These are phyloP conservation scores for Charadrius vociferus DNA, from an alignment of 2,113 vertebrate genomes.

Conservation along the genomic window DNA sequence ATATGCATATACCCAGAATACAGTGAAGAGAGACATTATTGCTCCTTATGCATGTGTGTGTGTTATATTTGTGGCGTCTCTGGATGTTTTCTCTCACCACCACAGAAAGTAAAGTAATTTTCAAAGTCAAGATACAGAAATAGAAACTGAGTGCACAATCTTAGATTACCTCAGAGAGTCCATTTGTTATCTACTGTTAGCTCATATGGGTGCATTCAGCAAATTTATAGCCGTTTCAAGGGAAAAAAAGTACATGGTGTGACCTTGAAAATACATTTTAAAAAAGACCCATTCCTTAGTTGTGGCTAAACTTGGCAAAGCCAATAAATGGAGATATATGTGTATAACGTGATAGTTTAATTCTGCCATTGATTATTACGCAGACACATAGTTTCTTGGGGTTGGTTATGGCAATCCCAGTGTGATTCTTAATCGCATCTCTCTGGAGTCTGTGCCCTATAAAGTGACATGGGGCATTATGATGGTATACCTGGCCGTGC, in stretches of 20 bases:
- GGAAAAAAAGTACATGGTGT: neutral
- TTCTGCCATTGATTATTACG: neutral
- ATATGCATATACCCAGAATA: neutral
- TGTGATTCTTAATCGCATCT: neutral
- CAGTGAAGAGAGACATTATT: neutral
- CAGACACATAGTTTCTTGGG: neutral
- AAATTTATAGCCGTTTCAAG: conserved; percentile 29
- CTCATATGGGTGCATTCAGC: neutral
- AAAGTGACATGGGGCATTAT: neutral
- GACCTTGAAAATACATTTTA: neutral
- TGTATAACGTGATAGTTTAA: neutral
- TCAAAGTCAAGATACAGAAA: conserved; percentile 72
- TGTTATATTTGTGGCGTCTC: neutral
- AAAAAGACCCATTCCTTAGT: neutral
- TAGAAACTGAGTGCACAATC: conserved; percentile 52
- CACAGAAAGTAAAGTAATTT: conserved; percentile 49
- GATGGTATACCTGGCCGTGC: neutral
- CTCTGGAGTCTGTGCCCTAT: neutral
- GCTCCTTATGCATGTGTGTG: neutral
- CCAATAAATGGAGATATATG: neutral
- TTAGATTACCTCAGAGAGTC: conserved; percentile 47
- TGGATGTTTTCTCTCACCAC: conserved; percentile 18
- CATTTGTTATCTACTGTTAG: conserved; percentile 46
- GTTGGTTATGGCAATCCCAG: neutral
- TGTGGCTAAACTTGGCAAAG: neutral